Evolutionary conservation across 2,888 invertebrate genomes (phyloP).

Genomic region (Zele albiditarsus): DNA sequence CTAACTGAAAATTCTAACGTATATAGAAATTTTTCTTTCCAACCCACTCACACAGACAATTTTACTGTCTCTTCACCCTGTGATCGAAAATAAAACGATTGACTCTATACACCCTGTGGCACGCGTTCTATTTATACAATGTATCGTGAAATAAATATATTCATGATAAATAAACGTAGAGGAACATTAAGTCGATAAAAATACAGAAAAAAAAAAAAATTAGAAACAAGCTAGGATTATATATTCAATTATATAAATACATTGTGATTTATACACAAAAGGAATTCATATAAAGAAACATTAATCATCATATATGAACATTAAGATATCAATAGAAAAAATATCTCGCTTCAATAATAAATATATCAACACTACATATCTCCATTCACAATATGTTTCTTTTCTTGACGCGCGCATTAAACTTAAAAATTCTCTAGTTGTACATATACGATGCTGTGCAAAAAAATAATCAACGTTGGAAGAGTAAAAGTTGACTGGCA

Average conservation of each 20-base stretch:
- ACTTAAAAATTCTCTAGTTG: too few species aligned
- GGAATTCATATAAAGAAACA: too few species aligned
- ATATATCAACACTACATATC: too few species aligned
- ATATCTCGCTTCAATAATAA: too few species aligned
- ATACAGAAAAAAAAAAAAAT: neutral
- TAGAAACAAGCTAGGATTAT: neutral
- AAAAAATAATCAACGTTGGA: neutral
- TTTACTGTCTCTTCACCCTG: neutral
- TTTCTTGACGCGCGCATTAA: too few species aligned
- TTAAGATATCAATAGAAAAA: too few species aligned
- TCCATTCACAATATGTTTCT: too few species aligned
- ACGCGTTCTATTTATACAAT: slow-evolving; percentile 14
- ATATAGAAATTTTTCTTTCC: neutral
- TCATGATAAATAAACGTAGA: slow-evolving; percentile 20
- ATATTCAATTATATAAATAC: neutral
- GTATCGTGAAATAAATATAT: neutral
- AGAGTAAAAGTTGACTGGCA: neutral
- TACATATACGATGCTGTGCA: neutral
- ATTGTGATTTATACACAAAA: too few species aligned
- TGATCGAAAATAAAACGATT: neutral
- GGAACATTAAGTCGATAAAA: neutral
- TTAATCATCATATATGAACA: too few species aligned
- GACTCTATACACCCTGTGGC: slow-evolving; percentile 2
- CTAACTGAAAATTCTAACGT: neutral
- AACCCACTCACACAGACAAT: too few species aligned